These are phyloP conservation scores for Drosophila kambysellisi DNA, from an alignment of 2,888 invertebrate genomes.

Conservation along the genomic window DNA sequence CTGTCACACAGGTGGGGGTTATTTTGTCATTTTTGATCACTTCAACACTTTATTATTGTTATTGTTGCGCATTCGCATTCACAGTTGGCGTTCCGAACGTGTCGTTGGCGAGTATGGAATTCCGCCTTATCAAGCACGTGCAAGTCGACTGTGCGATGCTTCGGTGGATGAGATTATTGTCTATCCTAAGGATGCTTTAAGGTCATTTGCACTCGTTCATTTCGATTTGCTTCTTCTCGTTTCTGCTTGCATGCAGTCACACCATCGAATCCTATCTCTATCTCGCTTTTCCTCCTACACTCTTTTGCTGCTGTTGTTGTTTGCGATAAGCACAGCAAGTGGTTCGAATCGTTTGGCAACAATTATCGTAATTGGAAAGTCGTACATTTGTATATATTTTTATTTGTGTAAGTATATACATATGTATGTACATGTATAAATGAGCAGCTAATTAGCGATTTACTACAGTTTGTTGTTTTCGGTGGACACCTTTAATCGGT, in stretches of 20 bases:
- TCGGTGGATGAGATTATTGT: constrained; percentile 24
- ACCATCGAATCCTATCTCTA: constrained; percentile 8
- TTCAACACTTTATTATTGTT: constrained; percentile 6
- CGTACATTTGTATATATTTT: not conserved
- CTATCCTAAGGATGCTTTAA: constrained; percentile 48
- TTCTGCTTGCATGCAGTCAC: constrained; percentile 36
- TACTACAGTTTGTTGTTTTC: constrained; percentile 25
- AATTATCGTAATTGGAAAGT: constrained; percentile 68
- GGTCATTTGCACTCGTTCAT: constrained; percentile 45
- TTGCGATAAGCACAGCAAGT: constrained; percentile 42
- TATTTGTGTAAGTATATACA: constrained; percentile 7
- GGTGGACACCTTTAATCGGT: constrained; percentile 48
- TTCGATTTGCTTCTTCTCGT: constrained; percentile 7
- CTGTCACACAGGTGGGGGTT: constrained; percentile 36
- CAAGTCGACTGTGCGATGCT: constrained; percentile 1
- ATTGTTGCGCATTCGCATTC: constrained; percentile 22
- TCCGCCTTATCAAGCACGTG: constrained; percentile 60
- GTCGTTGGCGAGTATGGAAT: constrained; percentile 24
- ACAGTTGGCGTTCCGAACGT: constrained; percentile 36
- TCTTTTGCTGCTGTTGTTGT: constrained; percentile 3
- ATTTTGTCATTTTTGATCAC: constrained; percentile 4
- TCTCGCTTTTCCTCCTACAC: constrained; percentile 9
- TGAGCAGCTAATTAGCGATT: constrained; percentile 62
- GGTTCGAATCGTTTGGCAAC: constrained; percentile 68
- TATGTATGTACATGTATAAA: constrained; percentile 25